These are phyloP conservation scores for Embidobia sp. DNA, from an alignment of 2,888 invertebrate species.

Conservation along the genomic window DNA sequence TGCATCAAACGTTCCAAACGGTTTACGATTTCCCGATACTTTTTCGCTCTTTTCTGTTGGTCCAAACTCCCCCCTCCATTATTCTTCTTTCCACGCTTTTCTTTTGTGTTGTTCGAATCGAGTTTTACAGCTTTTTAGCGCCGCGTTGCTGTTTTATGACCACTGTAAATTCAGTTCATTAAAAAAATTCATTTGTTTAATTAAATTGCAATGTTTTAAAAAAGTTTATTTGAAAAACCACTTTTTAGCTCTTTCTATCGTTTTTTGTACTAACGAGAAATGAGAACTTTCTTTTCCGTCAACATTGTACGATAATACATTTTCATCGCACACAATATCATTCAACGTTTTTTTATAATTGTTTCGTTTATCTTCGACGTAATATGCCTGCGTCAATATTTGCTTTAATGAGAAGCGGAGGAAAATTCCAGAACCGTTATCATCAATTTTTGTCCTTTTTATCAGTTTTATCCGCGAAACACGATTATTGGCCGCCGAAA, in stretches of 20 bases:
- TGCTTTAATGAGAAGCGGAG: conserved; percentile 43
- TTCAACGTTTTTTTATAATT: conserved; percentile 51
- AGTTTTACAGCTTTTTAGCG: conserved; percentile 1
- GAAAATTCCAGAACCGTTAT: conserved; percentile 28
- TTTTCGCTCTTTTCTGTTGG: conserved; percentile 29
- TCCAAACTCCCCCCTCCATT: background rate
- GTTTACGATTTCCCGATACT: too few species aligned
- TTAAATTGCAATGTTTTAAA: too few species aligned
- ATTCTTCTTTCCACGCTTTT: too few species aligned
- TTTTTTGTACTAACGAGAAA: background rate
- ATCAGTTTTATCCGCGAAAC: conserved; percentile 14
- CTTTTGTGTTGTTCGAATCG: too few species aligned
- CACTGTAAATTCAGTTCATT: too few species aligned
- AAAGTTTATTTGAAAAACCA: too few species aligned
- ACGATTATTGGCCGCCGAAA: conserved; percentile 8
- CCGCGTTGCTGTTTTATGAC: conserved; percentile 1
- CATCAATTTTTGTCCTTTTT: conserved; percentile 21
- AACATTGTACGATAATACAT: conserved; percentile 52
- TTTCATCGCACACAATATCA: conserved; percentile 54
- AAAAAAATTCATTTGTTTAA: too few species aligned
- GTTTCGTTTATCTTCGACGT: conserved; percentile 47
- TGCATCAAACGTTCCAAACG: too few species aligned
- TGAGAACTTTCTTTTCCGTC: conserved; percentile 20
- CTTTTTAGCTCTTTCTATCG: conserved; percentile 24
- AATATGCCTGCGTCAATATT: conserved; percentile 55